Evolutionary conservation across 2,797 vertebrate species (phyloP).

Genomic region (Tiaroga cobitis): DNA sequence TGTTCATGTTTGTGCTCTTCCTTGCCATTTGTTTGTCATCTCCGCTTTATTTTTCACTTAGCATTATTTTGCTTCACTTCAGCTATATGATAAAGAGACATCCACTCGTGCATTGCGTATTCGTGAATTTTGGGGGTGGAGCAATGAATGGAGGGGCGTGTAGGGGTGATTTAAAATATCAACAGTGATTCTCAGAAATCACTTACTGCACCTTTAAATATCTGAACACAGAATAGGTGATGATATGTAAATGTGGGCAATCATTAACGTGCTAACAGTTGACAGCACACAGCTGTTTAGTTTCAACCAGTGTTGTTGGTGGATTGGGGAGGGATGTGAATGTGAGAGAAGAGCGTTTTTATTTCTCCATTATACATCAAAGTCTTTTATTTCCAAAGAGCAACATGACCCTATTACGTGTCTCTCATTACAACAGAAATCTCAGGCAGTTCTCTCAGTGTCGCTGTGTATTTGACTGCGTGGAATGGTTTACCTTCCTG

Average conservation of each 20-base stretch:
- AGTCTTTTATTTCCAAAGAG: not conserved
- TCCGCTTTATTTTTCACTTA: no score
- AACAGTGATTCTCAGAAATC: not conserved
- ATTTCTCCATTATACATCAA: not conserved
- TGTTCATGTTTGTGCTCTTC: no score
- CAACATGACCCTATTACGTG: not conserved
- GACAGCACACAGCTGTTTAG: not conserved
- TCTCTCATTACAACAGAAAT: not conserved
- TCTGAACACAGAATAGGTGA: not conserved
- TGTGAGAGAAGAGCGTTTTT: no score
- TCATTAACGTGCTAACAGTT: not conserved
- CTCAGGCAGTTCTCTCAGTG: not conserved
- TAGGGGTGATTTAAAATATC: not conserved
- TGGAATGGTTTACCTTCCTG: constrained; percentile 84
- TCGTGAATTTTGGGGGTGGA: not conserved
- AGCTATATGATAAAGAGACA: not conserved
- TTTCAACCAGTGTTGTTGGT: not conserved
- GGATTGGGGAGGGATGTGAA: not conserved
- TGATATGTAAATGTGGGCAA: not conserved
- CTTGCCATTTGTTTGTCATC: no score
- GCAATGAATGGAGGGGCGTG: not conserved
- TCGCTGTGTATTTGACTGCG: not conserved
- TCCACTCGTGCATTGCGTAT: not conserved
- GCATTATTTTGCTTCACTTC: not conserved
- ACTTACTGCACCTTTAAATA: not conserved